A percentile compares a stretch with the other conserved stretches of the same genome.
These are phyloP conservation scores for Formicarius rufipectus DNA, from an alignment of 2,113 vertebrate species.

Conservation along the genomic window DNA sequence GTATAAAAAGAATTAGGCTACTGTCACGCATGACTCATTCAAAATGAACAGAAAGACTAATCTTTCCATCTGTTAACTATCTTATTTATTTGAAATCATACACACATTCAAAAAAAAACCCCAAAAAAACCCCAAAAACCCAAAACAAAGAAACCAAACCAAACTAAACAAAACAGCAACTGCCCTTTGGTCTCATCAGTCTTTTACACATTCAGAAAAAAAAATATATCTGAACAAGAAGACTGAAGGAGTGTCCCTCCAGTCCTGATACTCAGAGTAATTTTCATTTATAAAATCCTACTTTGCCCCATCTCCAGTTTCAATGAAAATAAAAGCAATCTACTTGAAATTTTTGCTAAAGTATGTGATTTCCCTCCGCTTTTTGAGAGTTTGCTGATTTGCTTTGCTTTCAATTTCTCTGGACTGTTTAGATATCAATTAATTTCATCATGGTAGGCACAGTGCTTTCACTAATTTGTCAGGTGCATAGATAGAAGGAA, in stretches of 20 bases:
- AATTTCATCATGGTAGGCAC: not conserved
- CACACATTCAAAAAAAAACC: slow-evolving; percentile 29
- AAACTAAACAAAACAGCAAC: not conserved
- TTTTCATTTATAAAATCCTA: not conserved
- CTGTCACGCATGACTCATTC: slow-evolving; percentile 19
- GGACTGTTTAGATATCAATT: not conserved
- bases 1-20: not conserved
- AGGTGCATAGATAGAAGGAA: not conserved
- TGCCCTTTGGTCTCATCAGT: not conserved
- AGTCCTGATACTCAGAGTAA: not conserved
- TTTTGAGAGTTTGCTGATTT: not conserved
- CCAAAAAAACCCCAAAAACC: too few relatives aligned
- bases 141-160: too few relatives aligned
- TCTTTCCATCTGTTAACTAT: slow-evolving; percentile 51
- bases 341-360: not conserved
- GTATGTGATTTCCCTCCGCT: not conserved
- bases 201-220: not conserved
- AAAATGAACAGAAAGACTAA: slow-evolving; percentile 46
- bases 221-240: not conserved
- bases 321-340: not conserved
- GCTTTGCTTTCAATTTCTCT: not conserved
- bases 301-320: not conserved
- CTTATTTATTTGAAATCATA: slow-evolving; percentile 30
- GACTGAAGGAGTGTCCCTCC: not conserved
- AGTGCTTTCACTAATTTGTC: not conserved